These are phyloP conservation scores for Drosophila parvula DNA, from an alignment of 1,140 invertebrate species.

Conservation along the genomic window DNA sequence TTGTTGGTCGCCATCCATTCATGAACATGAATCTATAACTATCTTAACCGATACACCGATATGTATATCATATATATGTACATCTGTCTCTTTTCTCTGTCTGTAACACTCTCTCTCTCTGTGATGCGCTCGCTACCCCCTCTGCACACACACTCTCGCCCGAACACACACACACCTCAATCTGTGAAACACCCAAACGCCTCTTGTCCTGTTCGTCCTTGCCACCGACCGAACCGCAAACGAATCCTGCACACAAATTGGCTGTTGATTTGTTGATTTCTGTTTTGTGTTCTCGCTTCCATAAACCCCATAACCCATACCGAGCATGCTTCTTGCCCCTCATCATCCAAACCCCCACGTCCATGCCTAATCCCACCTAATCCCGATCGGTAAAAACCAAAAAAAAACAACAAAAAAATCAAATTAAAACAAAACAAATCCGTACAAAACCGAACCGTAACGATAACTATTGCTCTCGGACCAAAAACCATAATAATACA, in stretches of 20 bases:
- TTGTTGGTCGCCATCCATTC: slow-evolving; percentile 12
- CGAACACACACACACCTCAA: not conserved
- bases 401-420: not conserved
- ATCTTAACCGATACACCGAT: slow-evolving; percentile 24
- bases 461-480: slow-evolving; percentile 13
- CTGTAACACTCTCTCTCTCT: slow-evolving; percentile 45
- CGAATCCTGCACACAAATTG: slow-evolving; percentile 60
- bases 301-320: slow-evolving; percentile 8
- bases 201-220: not conserved
- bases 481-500: not conserved
- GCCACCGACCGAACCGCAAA: slow-evolving; percentile 9
- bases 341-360: not conserved
- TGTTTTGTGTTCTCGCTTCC: slow-evolving; percentile 32
- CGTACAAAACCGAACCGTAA: slow-evolving; percentile 4
- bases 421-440: slow-evolving; percentile 2
- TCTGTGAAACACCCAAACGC: not conserved
- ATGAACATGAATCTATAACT: slow-evolving; percentile 26
- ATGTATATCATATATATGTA: slow-evolving; percentile 43
- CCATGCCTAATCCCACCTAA: slow-evolving; percentile 25
- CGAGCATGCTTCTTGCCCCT: slow-evolving; percentile 15
- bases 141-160: slow-evolving; percentile 37
- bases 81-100: slow-evolving; percentile 54
- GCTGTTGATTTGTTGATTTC: slow-evolving; percentile 76
- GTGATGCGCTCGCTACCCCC: slow-evolving; percentile 51
- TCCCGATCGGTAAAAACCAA: slow-evolving; percentile 15